Conservation (phyloP, 2,797 vertebrate species). For the Pseudotriccus pelzelni region DNA sequence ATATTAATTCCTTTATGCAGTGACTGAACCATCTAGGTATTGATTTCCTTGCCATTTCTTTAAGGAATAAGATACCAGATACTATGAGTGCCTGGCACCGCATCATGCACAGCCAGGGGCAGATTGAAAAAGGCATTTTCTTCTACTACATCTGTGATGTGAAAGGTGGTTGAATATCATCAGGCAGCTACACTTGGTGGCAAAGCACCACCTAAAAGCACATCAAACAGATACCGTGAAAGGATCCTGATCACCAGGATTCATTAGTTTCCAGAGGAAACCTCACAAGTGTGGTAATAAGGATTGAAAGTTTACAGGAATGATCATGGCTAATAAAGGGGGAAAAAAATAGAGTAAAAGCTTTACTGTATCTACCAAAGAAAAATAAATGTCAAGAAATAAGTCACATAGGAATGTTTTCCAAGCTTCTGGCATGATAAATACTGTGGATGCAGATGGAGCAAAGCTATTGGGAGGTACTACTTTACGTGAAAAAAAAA, state of each 20-base stretch:
- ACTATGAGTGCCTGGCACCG: accelerated
- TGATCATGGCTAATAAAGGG: background rate
- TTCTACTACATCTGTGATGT: background rate
- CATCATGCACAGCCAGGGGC: background rate
- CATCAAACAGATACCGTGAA: background rate
- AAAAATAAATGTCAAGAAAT: background rate
- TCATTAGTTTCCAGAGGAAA: background rate
- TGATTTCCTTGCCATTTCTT: background rate
- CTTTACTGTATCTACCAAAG: background rate
- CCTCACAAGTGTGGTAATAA: background rate
- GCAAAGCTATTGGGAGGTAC: background rate
- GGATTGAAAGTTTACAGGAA: background rate
- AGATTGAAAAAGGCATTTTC: background rate
- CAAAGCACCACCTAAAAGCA: background rate
- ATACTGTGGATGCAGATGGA: background rate
- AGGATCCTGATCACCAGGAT: background rate
- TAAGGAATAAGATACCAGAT: background rate
- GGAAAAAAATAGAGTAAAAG: background rate
- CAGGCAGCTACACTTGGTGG: background rate
- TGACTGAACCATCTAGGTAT: background rate
- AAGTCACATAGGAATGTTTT: background rate
- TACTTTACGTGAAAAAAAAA: background rate
- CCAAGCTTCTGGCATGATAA: background rate
- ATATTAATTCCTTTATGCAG: background rate
- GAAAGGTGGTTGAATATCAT: background rate